Evolutionary conservation across 2,888 invertebrate species (phyloP).

Genomic region (Lordiphosa fenestrarum): DNA sequence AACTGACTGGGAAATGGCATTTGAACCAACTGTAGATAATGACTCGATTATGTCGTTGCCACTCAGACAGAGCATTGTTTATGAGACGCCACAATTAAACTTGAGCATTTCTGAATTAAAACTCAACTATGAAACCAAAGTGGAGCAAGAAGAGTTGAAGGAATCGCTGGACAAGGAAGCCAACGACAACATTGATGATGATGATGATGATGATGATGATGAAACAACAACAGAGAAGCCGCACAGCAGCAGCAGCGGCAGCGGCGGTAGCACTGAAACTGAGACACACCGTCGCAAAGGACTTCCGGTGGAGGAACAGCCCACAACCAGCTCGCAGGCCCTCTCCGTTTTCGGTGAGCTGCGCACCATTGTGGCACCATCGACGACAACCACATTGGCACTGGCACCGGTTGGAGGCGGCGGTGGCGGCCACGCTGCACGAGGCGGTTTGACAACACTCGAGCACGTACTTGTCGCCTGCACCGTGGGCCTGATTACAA

Average conservation of each 20-base stretch:
- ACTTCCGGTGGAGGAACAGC: slow-evolving; percentile 58
- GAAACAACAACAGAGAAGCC: slow-evolving; percentile 40
- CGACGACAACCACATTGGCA: slow-evolving; percentile 12
- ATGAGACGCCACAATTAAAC: slow-evolving; percentile 73
- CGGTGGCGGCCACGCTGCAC: slow-evolving; percentile 40
- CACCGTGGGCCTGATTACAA: slow-evolving; percentile 86
- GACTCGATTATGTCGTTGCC: slow-evolving; percentile 16
- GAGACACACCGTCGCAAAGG: slow-evolving; percentile 37
- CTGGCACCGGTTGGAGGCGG: slow-evolving; percentile 9
- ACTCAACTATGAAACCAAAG: slow-evolving; percentile 63
- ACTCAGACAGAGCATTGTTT: slow-evolving; percentile 64
- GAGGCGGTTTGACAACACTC: slow-evolving; percentile 75
- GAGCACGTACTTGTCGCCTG: slow-evolving; percentile 88
- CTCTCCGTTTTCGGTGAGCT: slow-evolving; percentile 75
- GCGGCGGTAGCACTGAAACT: slow-evolving; percentile 22
- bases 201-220: slow-evolving; percentile 26
- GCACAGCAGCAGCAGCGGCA: slow-evolving; percentile 3
- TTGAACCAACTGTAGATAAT: slow-evolving; percentile 10
- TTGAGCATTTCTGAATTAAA: slow-evolving; percentile 73
- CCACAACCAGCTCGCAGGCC: slow-evolving; percentile 62
- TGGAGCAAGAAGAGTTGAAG: slow-evolving; percentile 20
- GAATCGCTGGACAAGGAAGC: slow-evolving; percentile 1
- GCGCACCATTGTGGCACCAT: slow-evolving; percentile 40
- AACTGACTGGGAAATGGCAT: background rate
- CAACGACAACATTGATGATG: slow-evolving; percentile 19